These are phyloP conservation scores for Drosophila algonquin DNA, from an alignment of 2,888 invertebrate genomes.

Conservation along the genomic window DNA sequence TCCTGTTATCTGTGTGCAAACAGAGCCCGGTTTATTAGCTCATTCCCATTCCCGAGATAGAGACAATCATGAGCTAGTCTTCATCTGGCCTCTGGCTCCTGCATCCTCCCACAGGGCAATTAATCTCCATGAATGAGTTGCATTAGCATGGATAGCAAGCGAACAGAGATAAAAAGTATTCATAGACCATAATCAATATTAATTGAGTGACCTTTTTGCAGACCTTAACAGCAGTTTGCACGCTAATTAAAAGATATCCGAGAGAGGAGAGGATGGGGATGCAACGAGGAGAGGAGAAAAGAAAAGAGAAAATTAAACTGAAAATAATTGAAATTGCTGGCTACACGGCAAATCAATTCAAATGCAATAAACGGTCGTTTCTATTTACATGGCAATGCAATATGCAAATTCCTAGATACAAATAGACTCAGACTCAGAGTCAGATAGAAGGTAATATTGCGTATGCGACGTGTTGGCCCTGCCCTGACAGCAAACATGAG, in stretches of 20 bases:
- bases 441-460: conserved; percentile 42
- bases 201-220: conserved; percentile 49
- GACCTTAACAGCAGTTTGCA: background rate
- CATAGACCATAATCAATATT: conserved; percentile 64
- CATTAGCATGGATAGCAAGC: conserved; percentile 54
- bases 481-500: conserved; percentile 24
- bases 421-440: background rate
- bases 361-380: conserved; percentile 57
- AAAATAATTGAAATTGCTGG: conserved; percentile 45
- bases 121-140: conserved; percentile 64
- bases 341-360: conserved; percentile 35
- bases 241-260: conserved; percentile 56
- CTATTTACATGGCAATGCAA: conserved; percentile 60
- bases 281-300: background rate
- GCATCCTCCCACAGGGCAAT: conserved; percentile 33
- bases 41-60: background rate
- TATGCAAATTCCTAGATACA: conserved; percentile 41
- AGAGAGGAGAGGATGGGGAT: background rate
- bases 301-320: conserved; percentile 16
- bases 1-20: conserved; percentile 6
- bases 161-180: conserved; percentile 20
- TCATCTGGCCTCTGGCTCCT: background rate
- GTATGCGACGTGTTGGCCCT: conserved; percentile 40
- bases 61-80: background rate
- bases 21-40: conserved; percentile 28